These are phyloP conservation scores for Arnoldichthys spilopterus DNA, from an alignment of 2,797 vertebrate genomes.

Conservation along the genomic window DNA sequence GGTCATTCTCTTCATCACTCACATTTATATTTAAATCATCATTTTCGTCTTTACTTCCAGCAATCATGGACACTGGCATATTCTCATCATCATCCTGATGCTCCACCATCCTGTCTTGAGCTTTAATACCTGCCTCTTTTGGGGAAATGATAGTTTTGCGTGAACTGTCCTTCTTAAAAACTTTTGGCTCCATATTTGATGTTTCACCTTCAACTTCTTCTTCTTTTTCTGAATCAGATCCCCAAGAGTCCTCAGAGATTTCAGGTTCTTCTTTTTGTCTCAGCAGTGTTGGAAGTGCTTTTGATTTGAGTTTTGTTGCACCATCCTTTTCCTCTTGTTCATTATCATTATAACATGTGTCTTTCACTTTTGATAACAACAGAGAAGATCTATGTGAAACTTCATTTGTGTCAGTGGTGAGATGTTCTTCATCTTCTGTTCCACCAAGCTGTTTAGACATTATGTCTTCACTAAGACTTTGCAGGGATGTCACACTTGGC, in stretches of 20 bases:
- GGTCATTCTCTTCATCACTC: constrained; percentile 56
- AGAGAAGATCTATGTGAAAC: background rate
- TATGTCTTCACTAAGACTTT: background rate
- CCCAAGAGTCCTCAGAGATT: constrained; percentile 47
- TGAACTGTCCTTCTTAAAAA: background rate
- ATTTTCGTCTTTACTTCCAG: constrained; percentile 52
- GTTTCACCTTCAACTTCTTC: constrained; percentile 9
- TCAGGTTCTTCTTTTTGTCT: constrained; percentile 39
- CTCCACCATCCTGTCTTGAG: constrained; percentile 17
- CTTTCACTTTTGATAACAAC: background rate
- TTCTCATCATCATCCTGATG: constrained; percentile 52
- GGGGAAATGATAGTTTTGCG: constrained; percentile 1
- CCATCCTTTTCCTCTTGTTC: constrained; percentile 21
- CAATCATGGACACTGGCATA: constrained; percentile 68
- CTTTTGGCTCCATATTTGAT: background rate
- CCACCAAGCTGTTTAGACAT: background rate
- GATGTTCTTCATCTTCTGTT: background rate
- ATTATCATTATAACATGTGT: constrained; percentile 15
- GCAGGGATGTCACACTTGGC: background rate
- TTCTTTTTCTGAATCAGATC: constrained; percentile 42
- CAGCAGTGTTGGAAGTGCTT: constrained; percentile 27
- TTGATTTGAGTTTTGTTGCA: constrained; percentile 8
- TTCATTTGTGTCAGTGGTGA: background rate
- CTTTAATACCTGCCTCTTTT: background rate
- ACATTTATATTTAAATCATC: constrained; percentile 36